Conservation (phyloP, 2,888 invertebrate species). For the Drosophila aldrichi region DNA sequence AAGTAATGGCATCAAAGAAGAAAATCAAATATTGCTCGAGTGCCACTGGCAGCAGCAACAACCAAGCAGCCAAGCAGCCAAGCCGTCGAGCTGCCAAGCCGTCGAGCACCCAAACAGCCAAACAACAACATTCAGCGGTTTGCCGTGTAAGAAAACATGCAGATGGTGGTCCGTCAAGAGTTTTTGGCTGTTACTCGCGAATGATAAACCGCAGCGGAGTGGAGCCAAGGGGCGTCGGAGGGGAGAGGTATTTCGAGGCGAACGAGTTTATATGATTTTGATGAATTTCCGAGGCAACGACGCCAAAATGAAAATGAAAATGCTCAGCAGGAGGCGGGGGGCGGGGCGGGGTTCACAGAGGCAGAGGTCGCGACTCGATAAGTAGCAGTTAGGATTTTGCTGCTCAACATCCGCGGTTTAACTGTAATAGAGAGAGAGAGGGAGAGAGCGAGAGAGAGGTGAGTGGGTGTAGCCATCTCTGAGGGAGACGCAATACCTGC, state of each 20-base stretch:
- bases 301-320: conserved; percentile 77
- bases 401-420: conserved; percentile 63
- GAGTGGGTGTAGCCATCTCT: neutral
- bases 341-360: neutral
- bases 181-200: conserved; percentile 68
- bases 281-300: conserved; percentile 81
- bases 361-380: conserved; percentile 63
- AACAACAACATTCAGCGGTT: conserved; percentile 45
- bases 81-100: neutral
- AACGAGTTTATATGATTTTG: conserved; percentile 81
- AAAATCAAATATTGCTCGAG: conserved; percentile 80
- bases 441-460: too few species aligned
- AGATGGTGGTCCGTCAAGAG: conserved; percentile 75
- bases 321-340: conserved; percentile 7
- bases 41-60: conserved; percentile 72
- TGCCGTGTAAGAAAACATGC: conserved; percentile 69
- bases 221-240: neutral
- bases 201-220: conserved; percentile 68
- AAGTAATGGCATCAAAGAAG: conserved; percentile 80
- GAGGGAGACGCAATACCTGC: conserved; percentile 39
- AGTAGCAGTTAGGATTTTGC: conserved; percentile 77
- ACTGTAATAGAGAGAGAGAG: neutral
- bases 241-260: conserved; percentile 49
- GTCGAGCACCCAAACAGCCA: conserved; percentile 24
- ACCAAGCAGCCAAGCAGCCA: conserved; percentile 16